Evolutionary conservation across 2,888 invertebrate genomes (phyloP).

Genomic region (Antheraea assamensis): DNA sequence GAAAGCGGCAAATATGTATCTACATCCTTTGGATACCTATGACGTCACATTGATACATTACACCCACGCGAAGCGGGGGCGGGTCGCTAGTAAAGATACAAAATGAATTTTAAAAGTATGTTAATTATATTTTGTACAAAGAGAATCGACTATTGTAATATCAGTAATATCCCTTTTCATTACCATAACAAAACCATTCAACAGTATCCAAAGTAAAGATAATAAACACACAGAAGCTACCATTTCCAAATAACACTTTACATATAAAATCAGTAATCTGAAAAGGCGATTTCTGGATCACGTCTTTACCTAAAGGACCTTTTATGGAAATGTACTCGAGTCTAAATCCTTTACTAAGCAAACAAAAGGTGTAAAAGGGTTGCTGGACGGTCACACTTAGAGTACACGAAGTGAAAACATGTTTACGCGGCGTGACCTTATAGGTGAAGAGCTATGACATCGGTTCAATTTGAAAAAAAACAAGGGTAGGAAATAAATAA

Average conservation of each 20-base stretch:
- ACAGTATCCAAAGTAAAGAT: conserved; percentile 1
- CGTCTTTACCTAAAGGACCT: conserved; percentile 28
- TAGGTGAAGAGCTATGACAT: neutral
- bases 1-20: too few species aligned
- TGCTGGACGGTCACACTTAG: conserved; percentile 14
- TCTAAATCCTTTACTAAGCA: conserved; percentile 51
- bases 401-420: conserved; percentile 22
- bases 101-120: neutral
- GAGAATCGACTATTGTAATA: neutral
- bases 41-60: too few species aligned
- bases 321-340: conserved; percentile 50
- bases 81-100: too few species aligned
- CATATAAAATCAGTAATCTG: conserved; percentile 19
- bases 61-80: too few species aligned
- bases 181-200: conserved; percentile 12
- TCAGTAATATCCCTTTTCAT: neutral
- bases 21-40: too few species aligned
- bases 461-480: neutral
- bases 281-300: conserved; percentile 21
- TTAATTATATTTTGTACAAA: neutral
- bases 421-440: conserved; percentile 4
- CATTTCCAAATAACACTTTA: conserved; percentile 17
- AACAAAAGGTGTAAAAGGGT: conserved; percentile 35
- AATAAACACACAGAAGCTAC: conserved; percentile 13
- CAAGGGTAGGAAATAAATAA: neutral